Evolutionary conservation across 2,888 invertebrate species (phyloP).

Genomic region (Mythimna ferrago): DNA sequence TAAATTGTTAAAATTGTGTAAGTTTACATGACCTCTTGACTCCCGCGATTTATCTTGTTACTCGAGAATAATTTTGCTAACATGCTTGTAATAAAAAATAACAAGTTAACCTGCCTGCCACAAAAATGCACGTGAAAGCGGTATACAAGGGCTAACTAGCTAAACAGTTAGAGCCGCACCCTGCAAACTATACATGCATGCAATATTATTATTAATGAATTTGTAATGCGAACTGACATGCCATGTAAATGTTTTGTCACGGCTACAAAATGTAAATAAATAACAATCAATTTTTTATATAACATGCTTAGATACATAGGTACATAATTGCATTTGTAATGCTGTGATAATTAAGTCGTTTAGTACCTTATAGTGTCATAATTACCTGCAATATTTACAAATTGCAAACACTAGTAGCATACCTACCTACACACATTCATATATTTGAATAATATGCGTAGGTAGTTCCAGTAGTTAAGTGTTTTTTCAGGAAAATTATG

Average conservation of each 20-base stretch:
- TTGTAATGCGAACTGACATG: conserved; percentile 37
- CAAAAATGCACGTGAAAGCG: background rate
- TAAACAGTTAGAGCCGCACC: conserved; percentile 26
- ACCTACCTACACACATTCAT: too few species aligned
- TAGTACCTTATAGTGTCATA: background rate
- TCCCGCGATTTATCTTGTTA: conserved; percentile 7
- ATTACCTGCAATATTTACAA: background rate
- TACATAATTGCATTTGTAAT: conserved; percentile 1
- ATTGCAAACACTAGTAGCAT: background rate
- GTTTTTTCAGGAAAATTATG: background rate
- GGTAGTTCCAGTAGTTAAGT: background rate
- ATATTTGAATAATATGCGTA: background rate
- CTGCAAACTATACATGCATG: conserved; percentile 7
- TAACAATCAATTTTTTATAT: conserved; percentile 5
- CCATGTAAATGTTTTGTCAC: conserved; percentile 21
- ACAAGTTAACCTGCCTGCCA: conserved; percentile 12
- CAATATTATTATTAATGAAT: conserved; percentile 31
- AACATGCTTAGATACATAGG: background rate
- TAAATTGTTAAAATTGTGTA: conserved; percentile 8
- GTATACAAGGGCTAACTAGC: background rate
- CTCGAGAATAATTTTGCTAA: conserved; percentile 11
- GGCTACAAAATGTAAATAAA: conserved; percentile 26
- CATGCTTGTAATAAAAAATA: conserved; percentile 32
- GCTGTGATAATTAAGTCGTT: background rate
- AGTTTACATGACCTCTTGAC: conserved; percentile 33